phyloP scores from a whole-genome alignment of 2,797 vertebrate genomes.

The Siniperca obscura region DNA sequence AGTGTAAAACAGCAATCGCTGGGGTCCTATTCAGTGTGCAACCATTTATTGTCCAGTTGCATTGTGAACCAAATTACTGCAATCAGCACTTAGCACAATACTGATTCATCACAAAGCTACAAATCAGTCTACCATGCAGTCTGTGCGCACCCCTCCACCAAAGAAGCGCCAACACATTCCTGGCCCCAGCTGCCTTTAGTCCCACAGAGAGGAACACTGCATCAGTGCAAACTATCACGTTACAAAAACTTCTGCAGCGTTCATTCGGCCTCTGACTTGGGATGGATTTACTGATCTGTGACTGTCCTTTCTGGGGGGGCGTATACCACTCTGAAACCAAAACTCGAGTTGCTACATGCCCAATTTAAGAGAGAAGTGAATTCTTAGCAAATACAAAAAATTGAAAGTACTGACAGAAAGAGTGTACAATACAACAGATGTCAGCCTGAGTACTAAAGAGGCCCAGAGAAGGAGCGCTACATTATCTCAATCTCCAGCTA shows the following conservation, averaged over 20 bases:
- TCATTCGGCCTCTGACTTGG: slow-evolving; percentile 11
- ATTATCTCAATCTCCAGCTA: slow-evolving; percentile 84
- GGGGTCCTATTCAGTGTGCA: slow-evolving; percentile 58
- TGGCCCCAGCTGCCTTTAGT: slow-evolving; percentile 56
- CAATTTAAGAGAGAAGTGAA: slow-evolving; percentile 51
- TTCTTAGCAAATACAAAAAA: slow-evolving; percentile 51
- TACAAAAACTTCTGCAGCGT: slow-evolving; percentile 33
- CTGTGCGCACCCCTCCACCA: slow-evolving; percentile 62
- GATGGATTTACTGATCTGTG: slow-evolving; percentile 19
- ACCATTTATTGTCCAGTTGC: slow-evolving; percentile 72
- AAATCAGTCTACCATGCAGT: slow-evolving; percentile 80
- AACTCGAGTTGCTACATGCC: slow-evolving; percentile 40
- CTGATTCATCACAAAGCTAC: slow-evolving; percentile 81
- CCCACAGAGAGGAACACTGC: slow-evolving; percentile 41
- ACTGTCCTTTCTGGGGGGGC: not conserved
- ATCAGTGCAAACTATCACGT: slow-evolving; percentile 20
- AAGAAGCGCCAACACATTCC: slow-evolving; percentile 70
- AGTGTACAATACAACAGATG: slow-evolving; percentile 80
- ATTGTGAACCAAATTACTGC: slow-evolving; percentile 74
- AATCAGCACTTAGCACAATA: slow-evolving; percentile 83
- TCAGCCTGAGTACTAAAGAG: slow-evolving; percentile 75
- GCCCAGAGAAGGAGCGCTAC: slow-evolving; percentile 80
- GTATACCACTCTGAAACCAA: slow-evolving; percentile 3
- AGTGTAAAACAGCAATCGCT: slow-evolving; percentile 51
- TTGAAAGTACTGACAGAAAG: slow-evolving; percentile 65